Evolutionary conservation across 92 coral and sea anemone genomes (phyloP), one percentile per base, ranked within the genome.

Genomic region (Anthopleura xanthogrammica): DNA sequence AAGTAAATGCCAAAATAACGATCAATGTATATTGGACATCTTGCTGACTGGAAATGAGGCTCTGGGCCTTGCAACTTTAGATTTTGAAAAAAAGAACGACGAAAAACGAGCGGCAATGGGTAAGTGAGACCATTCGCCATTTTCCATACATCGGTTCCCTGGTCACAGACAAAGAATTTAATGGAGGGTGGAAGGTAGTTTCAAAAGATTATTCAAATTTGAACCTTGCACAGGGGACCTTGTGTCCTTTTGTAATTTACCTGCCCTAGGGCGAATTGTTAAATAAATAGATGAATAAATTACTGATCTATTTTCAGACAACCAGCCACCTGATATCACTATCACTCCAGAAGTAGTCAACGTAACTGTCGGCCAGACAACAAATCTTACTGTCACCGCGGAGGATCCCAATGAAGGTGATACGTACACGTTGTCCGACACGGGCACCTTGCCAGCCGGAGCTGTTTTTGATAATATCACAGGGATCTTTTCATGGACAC

Each of bases 331-430:
- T 55, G 79, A 78, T 50, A 87, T 93, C 62, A 75, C 50, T 12
- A 1, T 68, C 7, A 89, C 82, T 50, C 95, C 93, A 19, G 58
- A 78, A 10, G 81, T 62, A 41, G 81, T 91, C 46, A 88, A 85
- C 42, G 97, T 87, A 10, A 89, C 86, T 48, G 80, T 89, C 16
- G 79, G 72, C 68, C 70, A 88, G 60, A 54, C 20, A 50, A 41
- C 81, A 0, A 41, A 70, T 16, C 36, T 93, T 48, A 76, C 73
- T 29, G 72, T 91, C 6, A 86, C 85, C 3, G 77, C 87, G 6
- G 41, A 74, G 3, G 97, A 93, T 76, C 89, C 89, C 5, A 88
- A 93, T 57, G 90, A 91, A 77, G 97, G 70, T 4, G 70, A 93
- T 75, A 79, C 89, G 7, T 76, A 88, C 2, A 75, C 87, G 16